These are phyloP conservation scores for Apogon hyalosoma DNA, from an alignment of 2,797 vertebrate genomes.

Conservation along the genomic window DNA sequence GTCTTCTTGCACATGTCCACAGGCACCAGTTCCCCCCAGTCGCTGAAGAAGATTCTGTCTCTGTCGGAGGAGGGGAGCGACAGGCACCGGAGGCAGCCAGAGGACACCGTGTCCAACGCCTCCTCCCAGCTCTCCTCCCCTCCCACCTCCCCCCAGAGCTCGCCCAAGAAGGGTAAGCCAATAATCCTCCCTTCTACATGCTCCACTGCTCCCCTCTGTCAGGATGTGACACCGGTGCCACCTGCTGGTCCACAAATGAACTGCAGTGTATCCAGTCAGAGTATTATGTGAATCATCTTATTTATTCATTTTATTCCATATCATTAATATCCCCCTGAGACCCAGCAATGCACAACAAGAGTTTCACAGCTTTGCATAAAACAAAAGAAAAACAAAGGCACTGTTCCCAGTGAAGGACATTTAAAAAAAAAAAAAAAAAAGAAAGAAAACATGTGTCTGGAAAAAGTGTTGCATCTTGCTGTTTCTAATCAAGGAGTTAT, in stretches of 20 bases:
- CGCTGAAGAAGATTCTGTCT: conserved; percentile 98
- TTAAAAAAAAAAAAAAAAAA: too few species aligned
- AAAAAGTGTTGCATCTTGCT: too few species aligned
- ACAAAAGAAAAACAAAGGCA: too few species aligned
- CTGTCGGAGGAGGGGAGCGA: conserved; percentile 95
- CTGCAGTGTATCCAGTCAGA: background rate
- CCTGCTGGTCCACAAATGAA: conserved; percentile 57
- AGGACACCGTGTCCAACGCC: conserved; percentile 92
- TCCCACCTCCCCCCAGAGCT: conserved; percentile 95
- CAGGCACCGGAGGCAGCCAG: conserved; percentile 89
- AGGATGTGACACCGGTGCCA: conserved; percentile 34
- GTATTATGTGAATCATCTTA: too few species aligned
- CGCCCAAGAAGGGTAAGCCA: conserved; percentile 95
- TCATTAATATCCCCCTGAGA: too few species aligned
- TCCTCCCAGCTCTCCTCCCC: conserved; percentile 96
- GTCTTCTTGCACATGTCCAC: conserved; percentile 54
- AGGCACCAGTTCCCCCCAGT: conserved; percentile 98
- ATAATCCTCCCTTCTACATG: conserved; percentile 40
- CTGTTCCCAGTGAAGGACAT: too few species aligned
- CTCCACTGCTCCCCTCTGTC: conserved; percentile 15
- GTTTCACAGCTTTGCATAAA: too few species aligned
- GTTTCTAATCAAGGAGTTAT: too few species aligned
- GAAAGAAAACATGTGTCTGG: too few species aligned
- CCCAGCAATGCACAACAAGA: too few species aligned
- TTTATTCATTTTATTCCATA: background rate